Evolutionary conservation across 2,113 vertebrate species (phyloP).

Genomic region (Falco punctatus): DNA sequence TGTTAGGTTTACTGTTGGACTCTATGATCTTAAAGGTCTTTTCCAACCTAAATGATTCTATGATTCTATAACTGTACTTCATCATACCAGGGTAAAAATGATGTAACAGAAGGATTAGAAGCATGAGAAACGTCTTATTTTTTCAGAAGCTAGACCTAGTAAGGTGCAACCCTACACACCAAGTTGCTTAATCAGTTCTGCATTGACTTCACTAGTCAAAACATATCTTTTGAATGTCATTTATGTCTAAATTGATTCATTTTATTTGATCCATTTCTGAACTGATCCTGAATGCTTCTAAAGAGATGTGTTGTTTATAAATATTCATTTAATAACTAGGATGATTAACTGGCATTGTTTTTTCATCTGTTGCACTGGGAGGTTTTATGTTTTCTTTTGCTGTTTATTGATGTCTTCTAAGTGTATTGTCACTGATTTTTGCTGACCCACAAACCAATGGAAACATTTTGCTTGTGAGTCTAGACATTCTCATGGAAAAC

Average conservation of each 20-base stretch:
- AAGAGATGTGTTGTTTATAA: not conserved
- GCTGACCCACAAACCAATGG: not conserved
- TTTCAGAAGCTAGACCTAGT: not conserved
- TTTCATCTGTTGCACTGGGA: not conserved
- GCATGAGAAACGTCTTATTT: not conserved
- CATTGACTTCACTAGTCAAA: slow-evolving; percentile 16
- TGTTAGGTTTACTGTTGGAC: too few species aligned
- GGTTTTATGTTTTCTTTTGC: not conserved
- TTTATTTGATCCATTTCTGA: not conserved
- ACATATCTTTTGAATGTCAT: not conserved
- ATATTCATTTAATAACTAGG: not conserved
- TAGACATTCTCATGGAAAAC: not conserved
- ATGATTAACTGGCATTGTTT: not conserved
- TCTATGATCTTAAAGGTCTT: too few species aligned
- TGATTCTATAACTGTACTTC: not conserved
- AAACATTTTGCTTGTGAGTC: not conserved
- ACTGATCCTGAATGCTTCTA: not conserved
- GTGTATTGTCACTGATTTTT: not conserved
- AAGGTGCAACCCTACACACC: not conserved
- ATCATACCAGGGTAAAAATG: not conserved
- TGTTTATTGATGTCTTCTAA: not conserved
- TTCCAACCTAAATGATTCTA: too few species aligned
- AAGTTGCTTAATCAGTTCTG: not conserved
- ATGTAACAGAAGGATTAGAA: not conserved
- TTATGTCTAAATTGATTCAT: not conserved